Percentiles rank a stretch among this genome's conserved stretches.
These are phyloP conservation scores for Grantiella picta DNA, from an alignment of 2,113 vertebrate species.

Conservation along the genomic window DNA sequence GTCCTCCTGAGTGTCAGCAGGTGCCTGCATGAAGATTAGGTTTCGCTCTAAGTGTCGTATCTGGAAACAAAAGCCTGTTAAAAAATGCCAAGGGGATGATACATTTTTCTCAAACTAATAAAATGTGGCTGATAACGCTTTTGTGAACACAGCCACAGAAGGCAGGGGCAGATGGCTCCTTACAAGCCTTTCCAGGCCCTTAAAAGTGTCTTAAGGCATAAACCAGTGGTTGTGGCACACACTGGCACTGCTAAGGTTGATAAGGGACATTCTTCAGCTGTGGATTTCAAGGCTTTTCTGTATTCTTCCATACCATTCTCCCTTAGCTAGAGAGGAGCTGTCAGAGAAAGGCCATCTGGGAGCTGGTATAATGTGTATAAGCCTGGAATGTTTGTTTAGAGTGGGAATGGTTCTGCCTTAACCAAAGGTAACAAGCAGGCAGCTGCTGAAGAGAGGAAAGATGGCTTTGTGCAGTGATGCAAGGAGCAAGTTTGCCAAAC, in stretches of 20 bases:
- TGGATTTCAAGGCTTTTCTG: background rate
- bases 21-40: background rate
- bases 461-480: background rate
- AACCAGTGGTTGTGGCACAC: background rate
- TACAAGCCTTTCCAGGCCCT: background rate
- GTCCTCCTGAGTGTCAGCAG: background rate
- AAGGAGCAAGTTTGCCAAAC: background rate
- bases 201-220: background rate
- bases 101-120: background rate
- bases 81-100: background rate
- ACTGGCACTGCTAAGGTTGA: background rate
- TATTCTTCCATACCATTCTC: background rate
- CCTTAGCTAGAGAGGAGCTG: background rate
- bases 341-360: background rate
- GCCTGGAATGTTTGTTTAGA: background rate
- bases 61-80: background rate
- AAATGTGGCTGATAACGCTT: accelerated
- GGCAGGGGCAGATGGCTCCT: background rate
- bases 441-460: background rate
- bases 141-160: background rate
- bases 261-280: background rate
- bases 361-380: background rate
- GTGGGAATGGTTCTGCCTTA: background rate
- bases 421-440: background rate
- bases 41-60: background rate